Percentiles rank a stretch among this genome's conserved stretches.
Conservation (phyloP, 2,888 invertebrate genomes). For the Scaptodrosophila latifasciaeformis region DNA sequence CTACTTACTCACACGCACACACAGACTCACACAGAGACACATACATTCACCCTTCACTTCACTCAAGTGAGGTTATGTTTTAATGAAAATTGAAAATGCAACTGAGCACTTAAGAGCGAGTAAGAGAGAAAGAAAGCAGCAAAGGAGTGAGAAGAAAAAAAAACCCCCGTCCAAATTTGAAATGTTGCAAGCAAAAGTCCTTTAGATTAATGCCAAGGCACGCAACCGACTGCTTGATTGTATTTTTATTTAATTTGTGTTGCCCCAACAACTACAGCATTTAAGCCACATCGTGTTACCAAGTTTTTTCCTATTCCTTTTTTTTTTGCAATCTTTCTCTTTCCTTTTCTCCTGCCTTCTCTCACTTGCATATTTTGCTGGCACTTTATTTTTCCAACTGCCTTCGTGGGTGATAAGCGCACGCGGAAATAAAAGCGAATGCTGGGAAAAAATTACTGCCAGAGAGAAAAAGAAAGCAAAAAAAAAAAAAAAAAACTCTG, state of each 20-base stretch:
- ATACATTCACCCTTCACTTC: constrained; percentile 3
- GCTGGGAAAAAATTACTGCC: background rate
- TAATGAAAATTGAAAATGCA: constrained; percentile 24
- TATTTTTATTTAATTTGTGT: constrained; percentile 57
- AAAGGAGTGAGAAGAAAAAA: too few species aligned
- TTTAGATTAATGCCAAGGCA: constrained; percentile 50
- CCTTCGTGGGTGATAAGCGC: constrained; percentile 11
- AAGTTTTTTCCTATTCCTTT: background rate
- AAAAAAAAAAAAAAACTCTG: constrained; percentile 5
- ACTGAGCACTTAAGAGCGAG: background rate
- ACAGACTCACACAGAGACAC: background rate
- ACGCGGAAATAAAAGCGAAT: constrained; percentile 4
- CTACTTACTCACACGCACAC: background rate
- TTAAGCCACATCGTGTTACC: constrained; percentile 21
- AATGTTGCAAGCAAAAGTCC: constrained; percentile 26
- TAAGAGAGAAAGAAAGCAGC: background rate
- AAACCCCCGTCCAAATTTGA: too few species aligned
- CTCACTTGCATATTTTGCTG: constrained; percentile 10
- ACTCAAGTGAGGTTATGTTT: constrained; percentile 28
- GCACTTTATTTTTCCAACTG: constrained; percentile 21
- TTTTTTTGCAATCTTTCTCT: background rate
- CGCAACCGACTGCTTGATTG: constrained; percentile 44
- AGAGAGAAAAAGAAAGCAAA: constrained; percentile 2
- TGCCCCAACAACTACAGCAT: background rate
- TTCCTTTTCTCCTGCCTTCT: background rate